Evolutionary conservation across 2,888 invertebrate species (phyloP), one percentile per base, ranked within the genome.

Genomic region (Morpho deidamia): DNA sequence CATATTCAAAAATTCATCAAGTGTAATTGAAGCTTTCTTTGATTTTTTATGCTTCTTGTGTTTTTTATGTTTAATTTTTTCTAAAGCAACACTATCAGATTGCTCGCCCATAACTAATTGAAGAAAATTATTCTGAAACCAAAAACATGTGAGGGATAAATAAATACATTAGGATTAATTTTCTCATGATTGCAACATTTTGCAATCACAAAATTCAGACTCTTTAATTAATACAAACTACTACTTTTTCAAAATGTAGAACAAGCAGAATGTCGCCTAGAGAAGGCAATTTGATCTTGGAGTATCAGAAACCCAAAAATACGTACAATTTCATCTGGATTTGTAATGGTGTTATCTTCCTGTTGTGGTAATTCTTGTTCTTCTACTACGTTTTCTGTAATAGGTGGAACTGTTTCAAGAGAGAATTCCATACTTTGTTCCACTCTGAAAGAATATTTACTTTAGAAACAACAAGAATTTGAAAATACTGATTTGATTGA

Each of bases 1-100:
- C 90, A 90, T 90, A 63, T 80, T 88, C 14, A 90, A 63, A 57
- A 90, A 90, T 60, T 90, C 86, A 63, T 89, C 85, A 10, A 90
- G 74, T 11, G 90, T 88, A 56, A 90, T 90, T 8, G 89, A 78
- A 1, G 79, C 56, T 59, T 87, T 88, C 62, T 88, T 89, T 0
- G 86, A 81, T 61, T 86, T 87, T 64, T 86, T 88, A 57, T 83
- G 86, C 66, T 88, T 88, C 61, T 87, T 88, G 56, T 83, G 83
- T 62, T 89, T 88, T 64, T 87, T 88, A 33, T 70, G 62, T 66
- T 78, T 85, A 1, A 61, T 52, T 53, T 74, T 79, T 23, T 69
- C 65, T 35, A 60, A 49, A 12, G 50, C 43, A 43, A 60, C 68
- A 57, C 67, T 68, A 49, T 78, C 76, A 53, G 68, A 61, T 7